Evolutionary conservation across 2,113 vertebrate genomes (phyloP).

Genomic region (Ginglymostoma cirratum): DNA sequence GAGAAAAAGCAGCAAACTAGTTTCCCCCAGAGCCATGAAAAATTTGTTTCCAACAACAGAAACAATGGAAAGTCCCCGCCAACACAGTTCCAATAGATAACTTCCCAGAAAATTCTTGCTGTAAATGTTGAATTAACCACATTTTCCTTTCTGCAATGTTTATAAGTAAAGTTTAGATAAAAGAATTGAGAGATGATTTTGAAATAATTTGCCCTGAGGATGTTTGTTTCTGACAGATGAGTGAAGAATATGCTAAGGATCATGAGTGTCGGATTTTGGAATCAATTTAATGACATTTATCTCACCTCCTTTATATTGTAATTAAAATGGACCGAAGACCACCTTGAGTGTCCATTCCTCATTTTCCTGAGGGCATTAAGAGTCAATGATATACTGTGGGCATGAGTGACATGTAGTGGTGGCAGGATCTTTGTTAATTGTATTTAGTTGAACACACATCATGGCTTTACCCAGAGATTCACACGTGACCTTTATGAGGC

Average conservation of each 20-base stretch:
- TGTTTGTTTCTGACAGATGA: neutral
- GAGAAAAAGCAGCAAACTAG: neutral
- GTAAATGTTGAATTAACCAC: neutral
- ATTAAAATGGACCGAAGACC: neutral
- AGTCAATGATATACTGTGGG: neutral
- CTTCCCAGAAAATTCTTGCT: neutral
- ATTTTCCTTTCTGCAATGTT: neutral
- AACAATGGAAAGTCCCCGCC: neutral
- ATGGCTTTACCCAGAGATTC: neutral
- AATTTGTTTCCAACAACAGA: neutral
- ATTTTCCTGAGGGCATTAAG: neutral
- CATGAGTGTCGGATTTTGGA: neutral
- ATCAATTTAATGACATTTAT: neutral
- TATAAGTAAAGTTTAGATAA: neutral
- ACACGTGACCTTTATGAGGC: neutral
- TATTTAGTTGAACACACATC: neutral
- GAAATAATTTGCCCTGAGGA: too few species aligned
- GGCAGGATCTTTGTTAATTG: neutral
- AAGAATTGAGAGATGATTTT: neutral
- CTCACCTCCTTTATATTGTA: neutral
- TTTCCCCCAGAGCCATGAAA: neutral
- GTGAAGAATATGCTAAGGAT: neutral
- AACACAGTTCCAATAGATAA: neutral
- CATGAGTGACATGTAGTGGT: neutral
- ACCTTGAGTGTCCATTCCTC: neutral